These are phyloP conservation scores for Hypotaenidia okinawae DNA, from an alignment of 2,797 vertebrate genomes.

Conservation along the genomic window DNA sequence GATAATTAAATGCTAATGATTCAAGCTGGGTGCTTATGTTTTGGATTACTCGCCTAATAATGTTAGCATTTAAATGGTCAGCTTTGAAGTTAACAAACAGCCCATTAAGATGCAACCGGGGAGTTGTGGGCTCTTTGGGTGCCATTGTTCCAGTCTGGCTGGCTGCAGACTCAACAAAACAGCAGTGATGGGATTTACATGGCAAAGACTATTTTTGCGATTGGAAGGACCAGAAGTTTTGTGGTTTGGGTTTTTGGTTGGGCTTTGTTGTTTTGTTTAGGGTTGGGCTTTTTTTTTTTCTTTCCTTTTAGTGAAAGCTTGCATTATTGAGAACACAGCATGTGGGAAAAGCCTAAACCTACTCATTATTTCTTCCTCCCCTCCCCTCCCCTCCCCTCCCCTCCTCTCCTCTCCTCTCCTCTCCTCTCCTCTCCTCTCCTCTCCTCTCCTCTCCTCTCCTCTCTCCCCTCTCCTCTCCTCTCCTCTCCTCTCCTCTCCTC, in stretches of 20 bases:
- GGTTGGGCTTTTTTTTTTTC: neutral
- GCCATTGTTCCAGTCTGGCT: constrained; percentile 71
- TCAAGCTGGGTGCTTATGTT: constrained; percentile 69
- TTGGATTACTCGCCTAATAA: constrained; percentile 69
- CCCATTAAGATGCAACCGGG: constrained; percentile 72
- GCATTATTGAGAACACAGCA: constrained; percentile 58
- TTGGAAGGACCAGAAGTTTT: constrained; percentile 37
- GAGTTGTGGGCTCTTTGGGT: constrained; percentile 66
- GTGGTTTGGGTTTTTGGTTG: neutral
- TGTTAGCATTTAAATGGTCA: constrained; percentile 74
- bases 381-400: too few relatives aligned
- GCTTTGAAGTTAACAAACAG: constrained; percentile 74
- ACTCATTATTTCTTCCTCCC: constrained; percentile 16
- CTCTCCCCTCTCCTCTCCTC: too few relatives aligned
- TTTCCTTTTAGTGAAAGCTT: constrained; percentile 47
- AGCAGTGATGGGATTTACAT: constrained; percentile 70
- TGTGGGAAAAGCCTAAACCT: constrained; percentile 73
- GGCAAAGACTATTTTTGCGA: constrained; percentile 59
- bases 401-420: too few relatives aligned
- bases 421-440: too few relatives aligned
- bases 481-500: too few relatives aligned
- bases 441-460: too few relatives aligned
- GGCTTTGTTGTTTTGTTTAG: too few relatives aligned
- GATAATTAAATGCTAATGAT: constrained; percentile 69
- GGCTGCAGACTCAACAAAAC: constrained; percentile 64